Evolutionary conservation across 2,888 invertebrate genomes (phyloP).

Genomic region (Drosophila mulleri): DNA sequence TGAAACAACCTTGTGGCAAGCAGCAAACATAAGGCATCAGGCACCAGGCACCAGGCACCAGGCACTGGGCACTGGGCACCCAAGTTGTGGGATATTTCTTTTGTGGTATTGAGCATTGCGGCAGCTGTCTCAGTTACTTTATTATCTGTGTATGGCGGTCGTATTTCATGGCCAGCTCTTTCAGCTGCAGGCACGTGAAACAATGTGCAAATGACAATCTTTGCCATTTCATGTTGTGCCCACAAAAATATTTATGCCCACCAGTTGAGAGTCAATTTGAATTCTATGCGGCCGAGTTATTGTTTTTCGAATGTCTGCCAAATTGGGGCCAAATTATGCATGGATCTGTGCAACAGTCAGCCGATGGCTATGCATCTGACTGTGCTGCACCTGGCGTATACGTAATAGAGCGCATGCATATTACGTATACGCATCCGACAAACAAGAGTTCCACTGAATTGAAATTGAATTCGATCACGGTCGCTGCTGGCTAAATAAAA

Average conservation of each 20-base stretch:
- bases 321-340: slow-evolving; percentile 34
- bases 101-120: slow-evolving; percentile 17
- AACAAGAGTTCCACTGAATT: not conserved
- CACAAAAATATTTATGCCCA: slow-evolving; percentile 46
- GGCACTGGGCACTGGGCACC: not conserved
- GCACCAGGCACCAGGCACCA: not conserved
- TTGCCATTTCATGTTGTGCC: slow-evolving; percentile 37
- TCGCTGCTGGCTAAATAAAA: not conserved
- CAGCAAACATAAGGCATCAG: slow-evolving; percentile 7
- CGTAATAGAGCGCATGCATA: slow-evolving; percentile 46
- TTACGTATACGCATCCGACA: slow-evolving; percentile 47
- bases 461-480: not conserved
- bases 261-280: slow-evolving; percentile 43
- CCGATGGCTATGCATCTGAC: slow-evolving; percentile 22
- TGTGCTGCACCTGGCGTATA: slow-evolving; percentile 61
- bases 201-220: slow-evolving; percentile 55
- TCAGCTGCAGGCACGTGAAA: slow-evolving; percentile 34
- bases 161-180: slow-evolving; percentile 49
- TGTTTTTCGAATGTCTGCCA: slow-evolving; percentile 39
- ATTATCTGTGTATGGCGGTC: slow-evolving; percentile 40
- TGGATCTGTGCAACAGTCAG: slow-evolving; percentile 13
- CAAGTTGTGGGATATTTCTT: slow-evolving; percentile 29
- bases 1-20: slow-evolving; percentile 55
- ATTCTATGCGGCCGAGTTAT: slow-evolving; percentile 29
- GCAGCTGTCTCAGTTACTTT: slow-evolving; percentile 51